Conservation (phyloP, 2,888 invertebrate species). For the Alloplasta piceator region DNA sequence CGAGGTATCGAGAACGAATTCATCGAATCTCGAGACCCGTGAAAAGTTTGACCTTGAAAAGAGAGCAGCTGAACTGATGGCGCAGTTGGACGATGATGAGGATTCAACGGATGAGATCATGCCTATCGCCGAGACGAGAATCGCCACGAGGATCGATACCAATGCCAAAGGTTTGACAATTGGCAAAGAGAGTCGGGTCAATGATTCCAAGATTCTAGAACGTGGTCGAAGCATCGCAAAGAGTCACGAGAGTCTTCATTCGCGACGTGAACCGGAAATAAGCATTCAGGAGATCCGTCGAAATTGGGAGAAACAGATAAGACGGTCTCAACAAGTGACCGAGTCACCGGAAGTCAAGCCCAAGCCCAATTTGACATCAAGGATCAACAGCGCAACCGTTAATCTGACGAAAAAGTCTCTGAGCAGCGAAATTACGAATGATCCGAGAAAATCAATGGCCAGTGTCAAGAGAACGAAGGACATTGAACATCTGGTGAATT, state of each 20-base stretch:
- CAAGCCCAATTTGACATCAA: constrained; percentile 39
- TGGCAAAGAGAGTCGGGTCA: constrained; percentile 56
- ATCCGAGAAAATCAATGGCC: constrained; percentile 53
- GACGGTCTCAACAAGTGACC: constrained; percentile 50
- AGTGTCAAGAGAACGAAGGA: constrained; percentile 76
- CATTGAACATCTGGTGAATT: constrained; percentile 81
- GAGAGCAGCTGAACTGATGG: constrained; percentile 78
- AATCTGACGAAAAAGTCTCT: constrained; percentile 52
- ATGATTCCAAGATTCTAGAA: constrained; percentile 60
- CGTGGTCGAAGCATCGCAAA: constrained; percentile 70
- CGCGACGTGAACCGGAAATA: constrained; percentile 70
- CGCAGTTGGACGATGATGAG: constrained; percentile 80
- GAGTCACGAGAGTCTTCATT: constrained; percentile 72
- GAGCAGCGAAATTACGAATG: constrained; percentile 35
- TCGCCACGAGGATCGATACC: constrained; percentile 47
- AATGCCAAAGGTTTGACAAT: constrained; percentile 51
- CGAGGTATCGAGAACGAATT: constrained; percentile 74
- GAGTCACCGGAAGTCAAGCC: constrained; percentile 56
- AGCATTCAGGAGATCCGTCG: constrained; percentile 78
- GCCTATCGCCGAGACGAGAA: constrained; percentile 71
- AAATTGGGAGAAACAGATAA: constrained; percentile 79
- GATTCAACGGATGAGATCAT: constrained; percentile 75
- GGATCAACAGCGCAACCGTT: constrained; percentile 63
- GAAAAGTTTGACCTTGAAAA: constrained; percentile 77
- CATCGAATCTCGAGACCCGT: constrained; percentile 75